phyloP scores from a whole-genome alignment of 2,888 invertebrate species.

The Cordilura impudica region DNA sequence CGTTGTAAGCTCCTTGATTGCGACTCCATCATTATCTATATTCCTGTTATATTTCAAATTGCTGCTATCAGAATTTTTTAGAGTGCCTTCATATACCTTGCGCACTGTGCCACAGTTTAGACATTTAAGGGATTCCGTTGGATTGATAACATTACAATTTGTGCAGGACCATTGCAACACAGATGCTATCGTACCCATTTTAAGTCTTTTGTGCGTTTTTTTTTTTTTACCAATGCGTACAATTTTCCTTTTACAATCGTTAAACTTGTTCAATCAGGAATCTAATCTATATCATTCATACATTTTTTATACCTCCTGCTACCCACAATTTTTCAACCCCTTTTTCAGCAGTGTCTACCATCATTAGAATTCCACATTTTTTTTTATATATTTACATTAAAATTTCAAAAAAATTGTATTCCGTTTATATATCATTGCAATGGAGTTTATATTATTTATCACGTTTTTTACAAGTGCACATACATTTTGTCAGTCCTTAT shows the following conservation, averaged over 20 bases:
- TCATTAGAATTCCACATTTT: slow-evolving; percentile 37
- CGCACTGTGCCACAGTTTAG: slow-evolving; percentile 88
- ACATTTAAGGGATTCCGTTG: slow-evolving; percentile 90
- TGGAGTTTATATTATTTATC: neutral
- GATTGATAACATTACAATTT: slow-evolving; percentile 92
- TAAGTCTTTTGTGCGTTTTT: slow-evolving; percentile 1
- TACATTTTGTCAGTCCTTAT: slow-evolving; percentile 15
- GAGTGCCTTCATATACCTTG: slow-evolving; percentile 73
- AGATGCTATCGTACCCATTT: slow-evolving; percentile 94
- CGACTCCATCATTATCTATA: slow-evolving; percentile 25
- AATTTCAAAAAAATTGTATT: neutral
- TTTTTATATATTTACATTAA: neutral
- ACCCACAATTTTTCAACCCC: slow-evolving; percentile 47
- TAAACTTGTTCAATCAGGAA: slow-evolving; percentile 25
- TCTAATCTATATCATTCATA: slow-evolving; percentile 11
- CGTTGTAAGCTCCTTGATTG: slow-evolving; percentile 32
- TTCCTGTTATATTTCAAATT: slow-evolving; percentile 45
- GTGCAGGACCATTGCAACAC: slow-evolving; percentile 96
- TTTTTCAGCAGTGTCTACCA: slow-evolving; percentile 39
- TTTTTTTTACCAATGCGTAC: slow-evolving; percentile 2
- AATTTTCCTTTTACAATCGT: neutral
- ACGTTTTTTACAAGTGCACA: neutral
- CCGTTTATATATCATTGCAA: neutral
- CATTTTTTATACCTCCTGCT: slow-evolving; percentile 36
- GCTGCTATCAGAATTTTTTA: slow-evolving; percentile 44